These are phyloP conservation scores for Zaprionus kolodkinae DNA, from an alignment of 1,140 invertebrate species.

Conservation along the genomic window DNA sequence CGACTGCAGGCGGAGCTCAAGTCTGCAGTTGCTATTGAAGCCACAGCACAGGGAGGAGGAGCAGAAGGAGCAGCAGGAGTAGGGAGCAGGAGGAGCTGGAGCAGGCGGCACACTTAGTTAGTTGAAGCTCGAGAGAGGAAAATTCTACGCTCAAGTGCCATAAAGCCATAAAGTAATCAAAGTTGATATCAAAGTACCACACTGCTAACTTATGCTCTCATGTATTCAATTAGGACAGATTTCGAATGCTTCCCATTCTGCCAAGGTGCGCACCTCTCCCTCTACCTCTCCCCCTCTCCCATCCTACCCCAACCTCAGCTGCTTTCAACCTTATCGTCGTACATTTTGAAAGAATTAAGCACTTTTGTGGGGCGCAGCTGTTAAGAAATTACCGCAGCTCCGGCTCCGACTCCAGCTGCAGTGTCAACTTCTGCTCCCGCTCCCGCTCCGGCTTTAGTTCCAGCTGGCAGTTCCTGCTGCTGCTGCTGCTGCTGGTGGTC, in stretches of 20 bases:
- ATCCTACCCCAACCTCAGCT: not conserved
- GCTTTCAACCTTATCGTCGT: conserved; percentile 30
- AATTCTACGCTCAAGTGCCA: conserved; percentile 81
- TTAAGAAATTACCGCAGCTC: conserved; percentile 67
- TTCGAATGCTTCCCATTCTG: conserved; percentile 57
- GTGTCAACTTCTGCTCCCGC: conserved; percentile 5
- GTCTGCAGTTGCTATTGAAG: conserved; percentile 4
- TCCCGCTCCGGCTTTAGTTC: conserved; percentile 16
- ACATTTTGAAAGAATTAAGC: conserved; percentile 79
- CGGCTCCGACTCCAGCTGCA: conserved; percentile 16
- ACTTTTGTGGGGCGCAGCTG: conserved; percentile 73
- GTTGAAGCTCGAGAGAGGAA: conserved; percentile 39
- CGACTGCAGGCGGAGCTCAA: not conserved
- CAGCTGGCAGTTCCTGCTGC: not conserved
- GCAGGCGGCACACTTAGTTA: conserved; percentile 11
- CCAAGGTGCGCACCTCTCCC: not conserved
- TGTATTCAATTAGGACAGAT: conserved; percentile 81
- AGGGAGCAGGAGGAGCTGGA: not conserved
- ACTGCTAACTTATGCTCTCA: conserved; percentile 80
- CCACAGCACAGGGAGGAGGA: not conserved
- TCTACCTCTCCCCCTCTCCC: not conserved
- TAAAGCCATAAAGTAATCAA: conserved; percentile 82
- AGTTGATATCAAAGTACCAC: conserved; percentile 81
- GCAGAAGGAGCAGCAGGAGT: not conserved
- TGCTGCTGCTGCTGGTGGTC: conserved; percentile 12